Evolutionary conservation across 2,888 invertebrate genomes (phyloP), one percentile per base, ranked within the genome.

Genomic region (Morinoia aosen): DNA sequence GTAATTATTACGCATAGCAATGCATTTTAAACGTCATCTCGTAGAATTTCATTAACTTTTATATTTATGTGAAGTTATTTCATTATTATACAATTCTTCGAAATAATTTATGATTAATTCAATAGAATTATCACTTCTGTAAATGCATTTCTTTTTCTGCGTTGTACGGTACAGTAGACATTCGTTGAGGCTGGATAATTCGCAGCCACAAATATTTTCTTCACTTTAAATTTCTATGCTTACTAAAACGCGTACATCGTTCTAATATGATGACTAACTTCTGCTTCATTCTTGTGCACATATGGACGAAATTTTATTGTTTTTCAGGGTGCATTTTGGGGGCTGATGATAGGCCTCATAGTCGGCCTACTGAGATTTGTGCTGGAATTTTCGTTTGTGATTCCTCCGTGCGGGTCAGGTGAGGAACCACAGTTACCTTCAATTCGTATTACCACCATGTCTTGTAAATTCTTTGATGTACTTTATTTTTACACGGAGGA

Each of bases 261-360:
- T 33, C 25, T 76, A 76, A 76, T 33, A 76, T 33, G 33, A 76
- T 14, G 1, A 76, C 19, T 16, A 76, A 33, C 19, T 76, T 7
- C 33, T 76, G 10, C 19, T 33, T 76, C 76, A 33, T 76, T 16
- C 33, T 16, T 76, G 2, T 76, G 16, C 25, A 10, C 76, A 33
- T 0, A 10, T 76, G 76, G 48, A 48, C 76, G 0, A 2, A 25
- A 76, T 61, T 76, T 76, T 76, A 7, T 19, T 76, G 25, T 76
- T 3, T 76, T 16, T 33, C 97, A 98, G 98, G 98, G 98, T 11
- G 98, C 98, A 0, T 98, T 98, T 97, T 98, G 97, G 97, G 97
- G 97, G 16, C 97, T 98, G 58, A 97, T 98, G 97, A 97, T 97
- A 19, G 98, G 98, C 0, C 97, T 98, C 33, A 97, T 97, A 19